These are phyloP conservation scores for Centropus bengalensis DNA, from an alignment of 2,113 vertebrate species.

Conservation along the genomic window DNA sequence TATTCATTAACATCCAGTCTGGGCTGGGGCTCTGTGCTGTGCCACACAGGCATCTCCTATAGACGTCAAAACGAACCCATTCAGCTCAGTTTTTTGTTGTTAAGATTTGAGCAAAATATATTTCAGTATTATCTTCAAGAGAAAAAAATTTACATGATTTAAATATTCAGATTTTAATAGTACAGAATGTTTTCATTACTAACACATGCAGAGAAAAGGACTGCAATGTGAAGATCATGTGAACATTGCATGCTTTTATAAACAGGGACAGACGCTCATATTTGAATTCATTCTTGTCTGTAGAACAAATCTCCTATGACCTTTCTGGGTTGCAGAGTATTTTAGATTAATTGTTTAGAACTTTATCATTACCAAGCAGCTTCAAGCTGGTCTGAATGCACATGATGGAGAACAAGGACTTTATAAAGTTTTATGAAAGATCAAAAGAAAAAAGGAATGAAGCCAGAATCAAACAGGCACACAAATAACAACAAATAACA, in stretches of 20 bases:
- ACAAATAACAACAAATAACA: constrained; percentile 5
- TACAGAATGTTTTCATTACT: constrained; percentile 17
- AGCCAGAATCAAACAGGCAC: constrained; percentile 16
- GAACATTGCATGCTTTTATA: constrained; percentile 28
- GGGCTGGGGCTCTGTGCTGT: not conserved
- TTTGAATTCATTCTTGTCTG: constrained; percentile 32
- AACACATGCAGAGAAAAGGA: constrained; percentile 58
- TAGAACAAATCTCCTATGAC: constrained; percentile 25
- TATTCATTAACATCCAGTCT: not conserved
- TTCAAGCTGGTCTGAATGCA: constrained; percentile 1
- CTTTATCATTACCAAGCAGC: constrained; percentile 3
- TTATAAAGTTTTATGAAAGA: not conserved
- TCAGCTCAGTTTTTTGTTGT: not conserved
- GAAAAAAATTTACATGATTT: not conserved
- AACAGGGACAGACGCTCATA: not conserved
- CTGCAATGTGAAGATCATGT: not conserved
- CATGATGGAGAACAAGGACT: not conserved
- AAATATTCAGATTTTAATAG: constrained; percentile 27
- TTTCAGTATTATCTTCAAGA: not conserved
- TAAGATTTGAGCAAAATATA: not conserved
- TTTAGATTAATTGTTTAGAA: not conserved
- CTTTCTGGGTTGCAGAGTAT: constrained; percentile 12
- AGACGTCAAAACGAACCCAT: not conserved
- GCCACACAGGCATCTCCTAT: not conserved
- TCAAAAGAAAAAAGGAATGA: constrained; percentile 22